phyloP scores from a whole-genome alignment of 2,113 vertebrate species.

The Noturus placidus region DNA sequence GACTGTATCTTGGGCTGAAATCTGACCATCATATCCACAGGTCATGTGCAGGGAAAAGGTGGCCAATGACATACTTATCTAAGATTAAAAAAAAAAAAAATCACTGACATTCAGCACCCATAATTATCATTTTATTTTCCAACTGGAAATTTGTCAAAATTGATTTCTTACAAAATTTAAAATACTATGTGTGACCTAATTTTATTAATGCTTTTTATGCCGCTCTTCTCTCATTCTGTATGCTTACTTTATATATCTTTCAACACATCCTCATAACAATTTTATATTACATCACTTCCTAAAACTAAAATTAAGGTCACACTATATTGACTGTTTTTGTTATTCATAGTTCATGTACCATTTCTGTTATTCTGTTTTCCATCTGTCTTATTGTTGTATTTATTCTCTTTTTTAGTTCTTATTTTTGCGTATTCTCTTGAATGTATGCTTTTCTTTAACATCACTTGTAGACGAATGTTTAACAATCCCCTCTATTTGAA shows the following conservation, averaged over 20 bases:
- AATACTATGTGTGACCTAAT: background rate
- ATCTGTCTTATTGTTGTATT: background rate
- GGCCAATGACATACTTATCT: background rate
- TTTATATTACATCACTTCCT: background rate
- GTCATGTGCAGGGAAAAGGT: background rate
- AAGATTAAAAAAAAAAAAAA: too few species aligned
- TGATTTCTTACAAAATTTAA: background rate
- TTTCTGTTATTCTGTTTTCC: background rate
- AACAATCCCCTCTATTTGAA: slow-evolving; percentile 52
- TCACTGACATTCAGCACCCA: background rate
- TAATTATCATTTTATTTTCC: background rate
- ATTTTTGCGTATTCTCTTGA: background rate
- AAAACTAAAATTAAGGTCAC: background rate
- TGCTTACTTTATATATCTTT: too few species aligned
- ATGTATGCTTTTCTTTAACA: background rate
- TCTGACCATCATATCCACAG: background rate
- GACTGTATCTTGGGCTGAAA: background rate
- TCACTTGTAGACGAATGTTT: background rate
- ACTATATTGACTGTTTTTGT: background rate
- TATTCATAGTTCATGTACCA: background rate
- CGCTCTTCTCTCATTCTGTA: too few species aligned
- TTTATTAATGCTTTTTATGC: background rate
- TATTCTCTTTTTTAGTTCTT: background rate
- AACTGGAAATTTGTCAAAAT: background rate
- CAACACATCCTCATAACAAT: too few species aligned